Percentiles rank a stretch among this genome's conserved stretches.
phyloP scores from a whole-genome alignment of 2,888 invertebrate species.

The Falcaria lacertinaria region DNA sequence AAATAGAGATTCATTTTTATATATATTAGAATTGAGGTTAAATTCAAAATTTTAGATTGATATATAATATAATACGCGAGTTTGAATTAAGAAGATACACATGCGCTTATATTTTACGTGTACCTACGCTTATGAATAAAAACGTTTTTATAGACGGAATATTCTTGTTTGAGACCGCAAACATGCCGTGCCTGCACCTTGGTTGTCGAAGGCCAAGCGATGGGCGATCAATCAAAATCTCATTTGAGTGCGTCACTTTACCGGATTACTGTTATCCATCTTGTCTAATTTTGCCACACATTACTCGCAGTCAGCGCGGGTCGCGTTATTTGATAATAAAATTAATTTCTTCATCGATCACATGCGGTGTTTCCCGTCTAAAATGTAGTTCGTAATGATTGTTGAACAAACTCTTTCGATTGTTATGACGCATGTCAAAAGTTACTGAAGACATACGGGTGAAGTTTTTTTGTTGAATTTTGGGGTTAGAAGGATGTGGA shows the following conservation, averaged over 20 bases:
- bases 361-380: background rate
- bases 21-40: too few relatives aligned
- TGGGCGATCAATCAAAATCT: conserved; percentile 66
- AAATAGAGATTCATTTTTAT: too few relatives aligned
- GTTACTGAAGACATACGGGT: too few relatives aligned
- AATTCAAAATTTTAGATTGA: too few relatives aligned
- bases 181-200: conserved; percentile 8
- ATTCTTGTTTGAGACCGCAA: background rate
- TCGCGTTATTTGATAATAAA: conserved; percentile 4
- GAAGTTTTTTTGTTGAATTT: too few relatives aligned
- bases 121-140: background rate
- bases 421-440: too few relatives aligned
- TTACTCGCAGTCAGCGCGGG: conserved; percentile 26
- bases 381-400: background rate
- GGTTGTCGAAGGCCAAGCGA: conserved; percentile 22
- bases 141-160: background rate
- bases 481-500: too few relatives aligned
- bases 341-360: conserved; percentile 2
- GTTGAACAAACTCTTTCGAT: too few relatives aligned
- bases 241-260: conserved; percentile 54
- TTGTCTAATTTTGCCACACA: conserved; percentile 45
- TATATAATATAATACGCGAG: too few relatives aligned
- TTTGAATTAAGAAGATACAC: too few relatives aligned
- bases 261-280: conserved; percentile 53
- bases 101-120: background rate